phyloP scores from a whole-genome alignment of 2,888 invertebrate genomes.

The Sphaerophoria taeniata region DNA sequence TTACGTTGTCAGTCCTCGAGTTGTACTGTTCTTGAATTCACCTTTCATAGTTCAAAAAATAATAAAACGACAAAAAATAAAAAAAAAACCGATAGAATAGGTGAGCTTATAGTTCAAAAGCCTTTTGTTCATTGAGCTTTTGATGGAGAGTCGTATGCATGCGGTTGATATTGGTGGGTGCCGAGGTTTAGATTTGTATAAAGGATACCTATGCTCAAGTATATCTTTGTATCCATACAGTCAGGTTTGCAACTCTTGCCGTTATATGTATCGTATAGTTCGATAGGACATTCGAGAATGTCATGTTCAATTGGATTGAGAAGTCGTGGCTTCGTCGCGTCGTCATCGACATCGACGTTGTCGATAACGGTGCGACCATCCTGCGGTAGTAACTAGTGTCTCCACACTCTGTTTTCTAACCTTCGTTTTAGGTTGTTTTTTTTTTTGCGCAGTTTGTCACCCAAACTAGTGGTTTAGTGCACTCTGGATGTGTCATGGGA shows the following conservation, averaged over 20 bases:
- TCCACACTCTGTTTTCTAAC: conserved; percentile 20
- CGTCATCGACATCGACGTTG: background rate
- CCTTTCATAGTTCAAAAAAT: background rate
- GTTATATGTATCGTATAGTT: conserved; percentile 16
- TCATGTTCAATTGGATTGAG: conserved; percentile 69
- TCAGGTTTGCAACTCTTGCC: conserved; percentile 44
- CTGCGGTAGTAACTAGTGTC: background rate
- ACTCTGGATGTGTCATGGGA: conserved; percentile 5
- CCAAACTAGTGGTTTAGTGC: conserved; percentile 30
- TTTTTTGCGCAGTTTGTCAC: conserved; percentile 5
- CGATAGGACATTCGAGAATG: conserved; percentile 38
- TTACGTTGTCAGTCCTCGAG: background rate
- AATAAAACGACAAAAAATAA: background rate
- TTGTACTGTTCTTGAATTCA: background rate
- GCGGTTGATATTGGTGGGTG: conserved; percentile 27
- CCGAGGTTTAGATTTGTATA: conserved; percentile 1
- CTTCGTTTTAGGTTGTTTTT: conserved; percentile 3
- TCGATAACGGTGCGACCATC: background rate
- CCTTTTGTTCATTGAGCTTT: conserved; percentile 43
- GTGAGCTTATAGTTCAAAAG: conserved; percentile 38
- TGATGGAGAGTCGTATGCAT: background rate
- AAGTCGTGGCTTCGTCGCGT: conserved; percentile 33
- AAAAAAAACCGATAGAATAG: conserved; percentile 8
- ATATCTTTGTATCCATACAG: background rate
- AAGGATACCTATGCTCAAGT: background rate